Percentiles rank a stretch among this genome's conserved stretches.
Conservation (phyloP, 2,888 invertebrate species). For the Drosophila siamana region DNA sequence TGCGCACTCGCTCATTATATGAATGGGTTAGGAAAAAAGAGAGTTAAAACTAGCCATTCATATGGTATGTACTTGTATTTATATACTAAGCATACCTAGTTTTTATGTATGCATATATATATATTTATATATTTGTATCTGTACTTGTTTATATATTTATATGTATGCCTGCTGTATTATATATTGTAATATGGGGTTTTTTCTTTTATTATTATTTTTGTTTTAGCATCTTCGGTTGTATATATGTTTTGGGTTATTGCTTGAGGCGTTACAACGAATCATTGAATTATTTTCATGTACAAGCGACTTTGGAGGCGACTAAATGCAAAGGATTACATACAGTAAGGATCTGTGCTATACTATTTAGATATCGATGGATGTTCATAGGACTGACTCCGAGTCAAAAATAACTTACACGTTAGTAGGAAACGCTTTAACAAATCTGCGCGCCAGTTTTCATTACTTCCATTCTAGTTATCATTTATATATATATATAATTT, state of each 20-base stretch:
- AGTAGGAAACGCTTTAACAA: constrained; percentile 55
- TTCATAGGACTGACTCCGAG: constrained; percentile 37
- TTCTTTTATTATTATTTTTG: constrained; percentile 1
- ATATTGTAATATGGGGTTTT: constrained; percentile 30
- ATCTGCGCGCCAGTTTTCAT: constrained; percentile 9
- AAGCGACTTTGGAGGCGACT: constrained; percentile 50
- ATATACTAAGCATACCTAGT: constrained; percentile 26
- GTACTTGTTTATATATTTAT: constrained; percentile 17
- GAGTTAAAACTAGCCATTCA: constrained; percentile 36
- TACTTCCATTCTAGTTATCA: background rate
- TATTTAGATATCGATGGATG: constrained; percentile 22
- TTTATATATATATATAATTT: no score
- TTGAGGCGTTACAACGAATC: constrained; percentile 48
- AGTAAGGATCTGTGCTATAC: constrained; percentile 20
- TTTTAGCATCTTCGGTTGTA: constrained; percentile 77
- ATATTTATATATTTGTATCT: constrained; percentile 7
- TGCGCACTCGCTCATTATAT: constrained; percentile 12
- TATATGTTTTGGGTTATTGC: constrained; percentile 77
- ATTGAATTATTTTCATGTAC: constrained; percentile 33
- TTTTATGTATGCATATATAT: constrained; percentile 27
- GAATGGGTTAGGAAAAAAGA: constrained; percentile 15
- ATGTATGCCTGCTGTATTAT: constrained; percentile 37
- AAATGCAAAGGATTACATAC: constrained; percentile 64
- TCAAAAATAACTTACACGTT: constrained; percentile 54
- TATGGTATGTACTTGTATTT: constrained; percentile 32